Conservation (phyloP, 2,888 invertebrate species). For the Gryllus longicercus region DNA sequence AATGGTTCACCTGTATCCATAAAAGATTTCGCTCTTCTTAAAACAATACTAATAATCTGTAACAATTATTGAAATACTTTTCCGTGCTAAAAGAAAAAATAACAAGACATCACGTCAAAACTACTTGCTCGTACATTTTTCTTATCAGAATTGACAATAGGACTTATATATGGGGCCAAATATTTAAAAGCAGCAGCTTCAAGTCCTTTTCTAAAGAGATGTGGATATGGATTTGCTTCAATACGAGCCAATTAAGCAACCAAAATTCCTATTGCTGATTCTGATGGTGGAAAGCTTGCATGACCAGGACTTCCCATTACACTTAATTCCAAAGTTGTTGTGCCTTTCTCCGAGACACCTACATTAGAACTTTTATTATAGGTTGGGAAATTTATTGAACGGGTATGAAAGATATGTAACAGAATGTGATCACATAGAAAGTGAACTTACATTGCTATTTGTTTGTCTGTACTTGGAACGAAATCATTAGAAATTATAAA, state of each 20-base stretch:
- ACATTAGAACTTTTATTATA: slow-evolving; percentile 39
- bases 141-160: neutral
- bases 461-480: slow-evolving; percentile 46
- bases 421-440: too few relatives aligned
- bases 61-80: too few relatives aligned
- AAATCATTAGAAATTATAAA: slow-evolving; percentile 46
- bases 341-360: slow-evolving; percentile 51
- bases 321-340: slow-evolving; percentile 45
- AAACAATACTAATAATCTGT: too few relatives aligned
- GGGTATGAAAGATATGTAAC: too few relatives aligned
- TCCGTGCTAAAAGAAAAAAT: too few relatives aligned
- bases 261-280: slow-evolving; percentile 49
- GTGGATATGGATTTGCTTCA: slow-evolving; percentile 48
- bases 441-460: slow-evolving; percentile 40
- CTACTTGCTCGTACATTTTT: neutral
- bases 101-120: too few relatives aligned
- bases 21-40: too few relatives aligned
- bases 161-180: slow-evolving; percentile 39
- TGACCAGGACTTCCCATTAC: slow-evolving; percentile 48
- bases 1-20: too few relatives aligned
- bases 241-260: slow-evolving; percentile 48
- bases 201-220: slow-evolving; percentile 42
- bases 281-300: slow-evolving; percentile 50
- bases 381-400: neutral
- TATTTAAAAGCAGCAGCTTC: slow-evolving; percentile 38